Conservation (phyloP, 2,113 vertebrate species). For the Sinocyclocheilus rhinocerous region DNA sequence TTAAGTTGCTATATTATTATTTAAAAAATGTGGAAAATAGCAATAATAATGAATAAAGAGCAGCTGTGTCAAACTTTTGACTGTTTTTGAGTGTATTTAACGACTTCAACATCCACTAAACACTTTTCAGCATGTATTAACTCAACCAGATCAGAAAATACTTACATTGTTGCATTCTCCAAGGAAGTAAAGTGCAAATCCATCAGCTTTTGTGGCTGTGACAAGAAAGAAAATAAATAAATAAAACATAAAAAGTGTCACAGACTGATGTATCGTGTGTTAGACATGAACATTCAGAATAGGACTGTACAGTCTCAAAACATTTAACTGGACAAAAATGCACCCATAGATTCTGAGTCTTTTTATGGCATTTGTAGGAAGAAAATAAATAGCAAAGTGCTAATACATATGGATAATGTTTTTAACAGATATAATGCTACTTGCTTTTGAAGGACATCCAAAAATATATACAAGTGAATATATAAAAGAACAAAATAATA, state of each 20-base stretch:
- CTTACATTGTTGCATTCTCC: constrained; percentile 99
- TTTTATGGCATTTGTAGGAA: not conserved
- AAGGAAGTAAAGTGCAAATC: constrained; percentile 99
- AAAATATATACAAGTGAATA: not conserved
- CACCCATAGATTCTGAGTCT: not conserved
- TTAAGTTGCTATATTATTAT: not conserved
- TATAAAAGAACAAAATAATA: not conserved
- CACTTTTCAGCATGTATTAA: not conserved
- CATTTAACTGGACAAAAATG: constrained; percentile 1
- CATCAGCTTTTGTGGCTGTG: constrained; percentile 97
- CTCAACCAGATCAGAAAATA: constrained; percentile 55
- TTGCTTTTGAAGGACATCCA: not conserved
- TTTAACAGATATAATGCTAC: not conserved
- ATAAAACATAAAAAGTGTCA: not conserved
- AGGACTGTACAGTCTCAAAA: not conserved
- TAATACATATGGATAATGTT: constrained; percentile 18
- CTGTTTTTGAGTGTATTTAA: not conserved
- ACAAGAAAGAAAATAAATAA: not conserved
- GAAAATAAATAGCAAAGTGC: not conserved
- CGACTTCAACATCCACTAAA: not conserved
- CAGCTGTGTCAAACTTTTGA: no score
- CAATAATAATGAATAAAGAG: not conserved
- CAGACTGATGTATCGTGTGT: not conserved
- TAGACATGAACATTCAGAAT: not conserved
- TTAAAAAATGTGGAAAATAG: not conserved